These are phyloP conservation scores for Pipa parva DNA, from an alignment of 2,113 vertebrate species.

Conservation along the genomic window DNA sequence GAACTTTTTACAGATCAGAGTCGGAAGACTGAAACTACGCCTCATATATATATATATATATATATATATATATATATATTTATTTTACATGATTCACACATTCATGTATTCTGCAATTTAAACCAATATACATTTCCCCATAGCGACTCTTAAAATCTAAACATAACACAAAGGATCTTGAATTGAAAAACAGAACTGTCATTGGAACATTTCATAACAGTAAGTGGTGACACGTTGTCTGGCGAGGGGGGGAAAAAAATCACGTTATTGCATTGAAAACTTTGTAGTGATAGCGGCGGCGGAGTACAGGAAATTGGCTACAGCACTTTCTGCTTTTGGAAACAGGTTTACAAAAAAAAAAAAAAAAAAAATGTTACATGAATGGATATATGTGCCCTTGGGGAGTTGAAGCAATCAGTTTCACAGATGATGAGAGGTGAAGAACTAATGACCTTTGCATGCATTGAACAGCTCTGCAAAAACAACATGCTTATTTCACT, in stretches of 20 bases:
- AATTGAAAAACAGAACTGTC: background rate
- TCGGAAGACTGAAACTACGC: no score
- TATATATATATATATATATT: no score
- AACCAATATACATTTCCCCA: no score
- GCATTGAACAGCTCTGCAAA: conserved; percentile 51
- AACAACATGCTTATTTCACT: conserved; percentile 60
- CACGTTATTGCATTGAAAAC: conserved; percentile 51
- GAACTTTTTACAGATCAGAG: no score
- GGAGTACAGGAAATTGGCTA: conserved; percentile 66
- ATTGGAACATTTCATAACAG: conserved; percentile 45
- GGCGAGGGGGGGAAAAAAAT: conserved; percentile 40
- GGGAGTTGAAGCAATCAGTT: conserved; percentile 59
- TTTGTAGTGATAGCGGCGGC: conserved; percentile 60
- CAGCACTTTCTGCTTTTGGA: conserved; percentile 64
- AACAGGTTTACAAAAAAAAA: conserved; percentile 60
- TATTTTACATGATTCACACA: no score
- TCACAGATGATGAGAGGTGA: conserved; percentile 56
- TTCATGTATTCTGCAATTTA: no score
- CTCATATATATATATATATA: no score
- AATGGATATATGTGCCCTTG: conserved; percentile 54
- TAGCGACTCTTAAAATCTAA: background rate
- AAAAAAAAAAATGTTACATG: conserved; percentile 64
- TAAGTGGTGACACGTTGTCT: conserved; percentile 60
- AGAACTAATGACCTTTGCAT: conserved; percentile 57
- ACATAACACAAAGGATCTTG: background rate